These are phyloP conservation scores for Acholoe squamosa DNA, from an alignment of 2,888 invertebrate species.

Conservation along the genomic window DNA sequence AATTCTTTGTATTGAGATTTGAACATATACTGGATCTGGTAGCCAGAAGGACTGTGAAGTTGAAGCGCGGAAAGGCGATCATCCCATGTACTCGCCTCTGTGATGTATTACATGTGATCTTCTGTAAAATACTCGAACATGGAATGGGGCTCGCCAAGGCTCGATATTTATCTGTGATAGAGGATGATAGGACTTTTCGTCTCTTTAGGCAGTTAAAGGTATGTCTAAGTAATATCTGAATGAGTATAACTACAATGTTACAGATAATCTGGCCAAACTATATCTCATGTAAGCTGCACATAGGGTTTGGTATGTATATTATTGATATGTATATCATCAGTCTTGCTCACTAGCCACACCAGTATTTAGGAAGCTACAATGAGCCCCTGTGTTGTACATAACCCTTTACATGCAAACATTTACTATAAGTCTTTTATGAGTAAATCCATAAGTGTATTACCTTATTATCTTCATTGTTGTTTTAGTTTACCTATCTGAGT, in stretches of 20 bases:
- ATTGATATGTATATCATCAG: too few species aligned
- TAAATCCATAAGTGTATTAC: too few species aligned
- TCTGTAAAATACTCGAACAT: slow-evolving; percentile 69
- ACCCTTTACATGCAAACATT: too few species aligned
- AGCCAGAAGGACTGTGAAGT: slow-evolving; percentile 85
- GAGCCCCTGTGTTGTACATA: too few species aligned
- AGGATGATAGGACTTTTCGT: slow-evolving; percentile 69
- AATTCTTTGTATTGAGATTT: slow-evolving; percentile 85
- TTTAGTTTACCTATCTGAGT: too few species aligned
- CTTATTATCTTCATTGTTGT: too few species aligned
- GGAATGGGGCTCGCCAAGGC: slow-evolving; percentile 68
- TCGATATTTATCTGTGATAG: slow-evolving; percentile 58
- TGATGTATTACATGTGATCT: slow-evolving; percentile 72
- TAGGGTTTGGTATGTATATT: too few species aligned
- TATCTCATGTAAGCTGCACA: too few species aligned
- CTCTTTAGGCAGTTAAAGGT: slow-evolving; percentile 70
- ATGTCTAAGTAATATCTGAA: neutral
- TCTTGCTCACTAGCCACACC: too few species aligned
- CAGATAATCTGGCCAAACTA: too few species aligned
- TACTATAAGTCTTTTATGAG: too few species aligned
- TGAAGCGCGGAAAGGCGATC: slow-evolving; percentile 85
- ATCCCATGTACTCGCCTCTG: slow-evolving; percentile 84
- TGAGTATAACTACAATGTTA: neutral
- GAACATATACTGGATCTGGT: slow-evolving; percentile 86
- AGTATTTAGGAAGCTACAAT: too few species aligned